Evolutionary conservation across 2,113 vertebrate species (phyloP).

Genomic region (crab-eating macaque (Macaca fascicularis)): T2T-MFA8v1.1 NC_088394.1:14735001-14735500

Average conservation of each 20-base stretch:
- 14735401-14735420: not conserved
- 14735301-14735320: not conserved
- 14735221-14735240: conserved; percentile 30
- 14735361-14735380: not conserved
- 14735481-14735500: not conserved
- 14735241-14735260: not conserved
- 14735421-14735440: not conserved
- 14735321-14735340: not conserved
- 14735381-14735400: not conserved
- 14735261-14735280: not conserved
- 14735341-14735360: not conserved
- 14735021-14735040: not conserved
- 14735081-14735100: not conserved
- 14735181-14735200: conserved; percentile 27
- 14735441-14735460: not conserved
- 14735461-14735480: not conserved
- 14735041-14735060: no score
- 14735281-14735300: conserved; percentile 47
- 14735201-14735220: not conserved
- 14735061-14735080: not conserved
- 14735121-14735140: not conserved
- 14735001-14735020: not conserved
- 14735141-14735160: not conserved
- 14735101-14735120: not conserved
- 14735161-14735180: not conserved